Conservation (phyloP, 2,888 invertebrate species). For the Pseudoips prasinana region DNA sequence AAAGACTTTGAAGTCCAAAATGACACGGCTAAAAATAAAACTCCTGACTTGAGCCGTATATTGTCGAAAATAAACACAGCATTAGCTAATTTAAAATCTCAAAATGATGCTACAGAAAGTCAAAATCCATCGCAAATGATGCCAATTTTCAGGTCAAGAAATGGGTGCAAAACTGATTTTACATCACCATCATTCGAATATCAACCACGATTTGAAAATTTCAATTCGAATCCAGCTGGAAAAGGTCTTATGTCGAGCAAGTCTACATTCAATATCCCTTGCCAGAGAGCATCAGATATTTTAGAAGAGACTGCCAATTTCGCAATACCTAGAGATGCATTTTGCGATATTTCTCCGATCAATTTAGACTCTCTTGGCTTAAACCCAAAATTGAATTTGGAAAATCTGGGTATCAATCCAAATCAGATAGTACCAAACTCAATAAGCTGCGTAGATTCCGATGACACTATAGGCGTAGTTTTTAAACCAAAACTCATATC, state of each 20-base stretch:
- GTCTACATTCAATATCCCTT: slow-evolving; percentile 44
- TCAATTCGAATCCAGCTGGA: slow-evolving; percentile 11
- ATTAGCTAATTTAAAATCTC: slow-evolving; percentile 19
- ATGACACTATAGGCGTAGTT: slow-evolving; percentile 40
- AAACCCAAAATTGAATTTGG: slow-evolving; percentile 23
- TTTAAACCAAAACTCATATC: slow-evolving; percentile 51
- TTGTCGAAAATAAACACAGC: slow-evolving; percentile 20
- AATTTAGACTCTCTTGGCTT: slow-evolving; percentile 23
- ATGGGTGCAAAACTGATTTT: slow-evolving; percentile 5
- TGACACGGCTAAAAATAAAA: slow-evolving; percentile 16
- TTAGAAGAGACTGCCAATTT: slow-evolving; percentile 35
- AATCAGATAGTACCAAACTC: slow-evolving; percentile 25
- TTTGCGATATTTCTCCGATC: slow-evolving; percentile 12
- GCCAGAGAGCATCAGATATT: slow-evolving; percentile 45
- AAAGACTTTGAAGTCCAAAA: slow-evolving; percentile 10
- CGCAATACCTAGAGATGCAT: slow-evolving; percentile 20
- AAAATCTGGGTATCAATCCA: slow-evolving; percentile 16
- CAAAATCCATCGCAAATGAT: slow-evolving; percentile 20
- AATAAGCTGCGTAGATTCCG: slow-evolving; percentile 30
- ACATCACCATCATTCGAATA: slow-evolving; percentile 11
- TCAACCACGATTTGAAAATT: slow-evolving; percentile 8
- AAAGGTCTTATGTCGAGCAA: slow-evolving; percentile 11
- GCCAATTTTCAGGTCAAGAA: slow-evolving; percentile 13
- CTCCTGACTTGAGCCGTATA: slow-evolving; percentile 15
- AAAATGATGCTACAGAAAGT: slow-evolving; percentile 15